Percentiles rank a stretch among this genome's conserved stretches.
phyloP scores from a whole-genome alignment of 2,888 invertebrate genomes.

The Meghimatium bilineatum region DNA sequence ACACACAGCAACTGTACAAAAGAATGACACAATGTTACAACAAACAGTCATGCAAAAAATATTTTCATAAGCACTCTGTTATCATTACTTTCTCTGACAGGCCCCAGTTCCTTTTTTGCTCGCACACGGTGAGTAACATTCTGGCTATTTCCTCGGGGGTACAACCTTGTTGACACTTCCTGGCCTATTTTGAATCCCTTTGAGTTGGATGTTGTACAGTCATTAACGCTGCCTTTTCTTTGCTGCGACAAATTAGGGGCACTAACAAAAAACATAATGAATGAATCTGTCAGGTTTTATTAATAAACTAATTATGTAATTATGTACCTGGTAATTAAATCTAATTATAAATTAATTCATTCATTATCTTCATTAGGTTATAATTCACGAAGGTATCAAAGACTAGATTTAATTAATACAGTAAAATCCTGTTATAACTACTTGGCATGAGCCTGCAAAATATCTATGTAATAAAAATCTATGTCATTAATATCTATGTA shows the following conservation, averaged over 20 bases:
- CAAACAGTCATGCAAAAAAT: neutral
- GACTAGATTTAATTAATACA: too few relatives aligned
- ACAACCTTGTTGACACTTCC: constrained; percentile 31
- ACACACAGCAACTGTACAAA: too few relatives aligned
- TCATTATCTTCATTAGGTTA: too few relatives aligned
- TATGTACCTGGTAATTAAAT: too few relatives aligned
- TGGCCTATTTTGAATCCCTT: constrained; percentile 22
- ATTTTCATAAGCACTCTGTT: neutral
- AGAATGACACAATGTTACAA: neutral
- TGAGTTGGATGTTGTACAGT: neutral
- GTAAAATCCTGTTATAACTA: too few relatives aligned
- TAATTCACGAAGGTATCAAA: too few relatives aligned
- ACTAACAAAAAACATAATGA: neutral
- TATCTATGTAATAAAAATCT: too few relatives aligned
- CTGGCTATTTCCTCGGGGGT: constrained; percentile 47
- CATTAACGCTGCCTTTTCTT: constrained; percentile 10
- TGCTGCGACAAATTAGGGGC: neutral
- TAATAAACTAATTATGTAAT: too few relatives aligned
- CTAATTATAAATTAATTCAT: too few relatives aligned
- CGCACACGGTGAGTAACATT: neutral
- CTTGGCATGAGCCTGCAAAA: too few relatives aligned
- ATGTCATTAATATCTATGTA: too few relatives aligned
- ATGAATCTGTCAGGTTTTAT: too few relatives aligned
- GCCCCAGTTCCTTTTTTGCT: constrained; percentile 64
- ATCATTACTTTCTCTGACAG: constrained; percentile 67